Evolutionary conservation across 2,888 invertebrate genomes (phyloP).

Genomic region (Phlogophora meticulosa): DNA sequence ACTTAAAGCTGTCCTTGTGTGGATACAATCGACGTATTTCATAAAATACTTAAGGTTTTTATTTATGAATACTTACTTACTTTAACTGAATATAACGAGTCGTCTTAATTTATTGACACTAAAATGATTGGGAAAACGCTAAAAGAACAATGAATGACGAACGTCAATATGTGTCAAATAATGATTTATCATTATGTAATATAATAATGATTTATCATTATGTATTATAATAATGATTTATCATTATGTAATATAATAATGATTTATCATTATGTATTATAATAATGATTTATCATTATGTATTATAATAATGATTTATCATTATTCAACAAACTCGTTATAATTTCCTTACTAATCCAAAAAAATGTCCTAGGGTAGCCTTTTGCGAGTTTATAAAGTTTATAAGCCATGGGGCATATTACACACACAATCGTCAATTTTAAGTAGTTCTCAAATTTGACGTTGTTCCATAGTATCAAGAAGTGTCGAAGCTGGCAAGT

Average conservation of each 20-base stretch:
- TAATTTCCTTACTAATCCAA: no score
- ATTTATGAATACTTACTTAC: neutral
- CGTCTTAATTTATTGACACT: neutral
- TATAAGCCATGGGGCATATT: neutral
- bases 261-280: no score
- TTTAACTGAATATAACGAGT: neutral
- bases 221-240: no score
- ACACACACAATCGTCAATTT: neutral
- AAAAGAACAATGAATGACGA: neutral
- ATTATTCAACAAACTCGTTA: no score
- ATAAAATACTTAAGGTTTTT: neutral
- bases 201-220: no score
- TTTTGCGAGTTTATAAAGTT: neutral
- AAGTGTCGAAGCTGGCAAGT: slow-evolving; percentile 46
- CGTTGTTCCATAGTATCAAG: slow-evolving; percentile 49
- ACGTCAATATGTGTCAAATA: neutral
- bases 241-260: no score
- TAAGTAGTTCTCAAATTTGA: neutral
- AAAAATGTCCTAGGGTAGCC: no score
- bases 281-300: no score
- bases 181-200: no score
- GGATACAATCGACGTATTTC: neutral
- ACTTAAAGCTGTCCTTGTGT: slow-evolving; percentile 9
- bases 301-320: no score
- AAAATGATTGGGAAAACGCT: neutral